Percentiles rank a stretch among this genome's conserved stretches.
phyloP scores from a whole-genome alignment of 2,888 invertebrate species.

The Drosophila paranaensis region DNA sequence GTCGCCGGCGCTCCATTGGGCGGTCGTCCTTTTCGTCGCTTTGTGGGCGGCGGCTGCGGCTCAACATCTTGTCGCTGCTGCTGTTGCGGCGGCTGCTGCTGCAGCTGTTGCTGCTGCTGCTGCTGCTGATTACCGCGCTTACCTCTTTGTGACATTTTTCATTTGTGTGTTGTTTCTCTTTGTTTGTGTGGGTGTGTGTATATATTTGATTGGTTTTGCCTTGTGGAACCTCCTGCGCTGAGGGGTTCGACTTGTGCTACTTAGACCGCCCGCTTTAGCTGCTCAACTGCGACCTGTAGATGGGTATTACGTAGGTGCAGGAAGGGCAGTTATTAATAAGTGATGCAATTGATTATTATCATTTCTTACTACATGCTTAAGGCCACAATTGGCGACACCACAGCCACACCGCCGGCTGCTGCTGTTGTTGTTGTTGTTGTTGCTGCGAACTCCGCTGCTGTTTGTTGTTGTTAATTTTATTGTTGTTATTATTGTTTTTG shows the following conservation, averaged over 20 bases:
- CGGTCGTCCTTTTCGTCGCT: conserved; percentile 91
- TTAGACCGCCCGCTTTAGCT: conserved; percentile 54
- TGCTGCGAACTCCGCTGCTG: conserved; percentile 31
- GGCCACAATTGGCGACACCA: conserved; percentile 81
- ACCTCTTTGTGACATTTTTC: conserved; percentile 90
- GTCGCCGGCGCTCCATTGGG: conserved; percentile 83
- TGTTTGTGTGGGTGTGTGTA: conserved; percentile 34
- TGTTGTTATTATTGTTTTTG: conserved; percentile 29
- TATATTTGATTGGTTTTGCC: conserved; percentile 52
- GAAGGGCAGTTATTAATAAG: conserved; percentile 22
- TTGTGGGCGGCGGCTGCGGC: conserved; percentile 87
- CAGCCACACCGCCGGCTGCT: conserved; percentile 70
- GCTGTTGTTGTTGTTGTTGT: conserved; percentile 44
- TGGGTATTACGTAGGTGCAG: not conserved
- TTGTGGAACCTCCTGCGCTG: conserved; percentile 41
- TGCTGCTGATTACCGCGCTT: conserved; percentile 89
- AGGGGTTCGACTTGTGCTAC: conserved; percentile 59
- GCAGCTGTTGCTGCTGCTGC: conserved; percentile 85
- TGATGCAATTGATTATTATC: conserved; percentile 6
- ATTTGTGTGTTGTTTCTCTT: conserved; percentile 67
- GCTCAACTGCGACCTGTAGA: conserved; percentile 52
- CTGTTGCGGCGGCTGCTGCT: conserved; percentile 86
- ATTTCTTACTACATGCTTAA: conserved; percentile 82
- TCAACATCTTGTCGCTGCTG: conserved; percentile 84
- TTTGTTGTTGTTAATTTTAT: conserved; percentile 28